Conservation (phyloP, 1,140 invertebrate genomes). For the Temnothorax nylanderi region DNA sequence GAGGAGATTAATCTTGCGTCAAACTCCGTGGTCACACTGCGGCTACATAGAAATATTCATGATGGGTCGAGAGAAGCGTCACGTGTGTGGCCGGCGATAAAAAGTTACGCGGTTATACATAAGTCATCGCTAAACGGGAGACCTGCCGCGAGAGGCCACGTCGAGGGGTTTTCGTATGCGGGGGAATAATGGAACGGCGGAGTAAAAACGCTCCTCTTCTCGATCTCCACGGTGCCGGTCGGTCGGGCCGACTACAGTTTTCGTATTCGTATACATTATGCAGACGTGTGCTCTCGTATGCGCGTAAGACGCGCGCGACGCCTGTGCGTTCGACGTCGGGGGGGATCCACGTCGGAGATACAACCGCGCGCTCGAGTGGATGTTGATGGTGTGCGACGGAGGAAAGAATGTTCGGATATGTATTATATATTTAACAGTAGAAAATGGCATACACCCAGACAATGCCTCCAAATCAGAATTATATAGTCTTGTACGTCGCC, state of each 20-base stretch:
- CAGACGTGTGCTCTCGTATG: constrained; percentile 66
- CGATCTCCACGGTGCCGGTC: not conserved
- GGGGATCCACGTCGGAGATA: not conserved
- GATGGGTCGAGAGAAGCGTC: constrained; percentile 41
- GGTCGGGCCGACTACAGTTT: constrained; percentile 55
- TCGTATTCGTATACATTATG: constrained; percentile 72
- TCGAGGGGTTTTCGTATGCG: constrained; percentile 31
- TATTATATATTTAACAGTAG: constrained; percentile 25
- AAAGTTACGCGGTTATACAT: constrained; percentile 55
- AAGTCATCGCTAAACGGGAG: constrained; percentile 46
- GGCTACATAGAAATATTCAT: constrained; percentile 44
- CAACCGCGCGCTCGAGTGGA: not conserved
- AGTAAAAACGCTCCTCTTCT: constrained; percentile 71
- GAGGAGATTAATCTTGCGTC: constrained; percentile 15
- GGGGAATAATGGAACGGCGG: constrained; percentile 71
- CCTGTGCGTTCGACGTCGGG: not conserved
- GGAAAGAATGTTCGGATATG: not conserved
- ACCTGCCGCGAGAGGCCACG: not conserved
- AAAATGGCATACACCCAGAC: not conserved
- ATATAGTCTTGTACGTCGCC: not conserved
- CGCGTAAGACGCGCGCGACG: constrained; percentile 8
- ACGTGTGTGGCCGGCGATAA: constrained; percentile 46
- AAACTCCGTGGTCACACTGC: not conserved
- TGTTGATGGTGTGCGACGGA: not conserved
- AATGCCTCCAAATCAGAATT: not conserved